Conservation (phyloP, 1,140 invertebrate species). For the Phocides pigmalion region DNA sequence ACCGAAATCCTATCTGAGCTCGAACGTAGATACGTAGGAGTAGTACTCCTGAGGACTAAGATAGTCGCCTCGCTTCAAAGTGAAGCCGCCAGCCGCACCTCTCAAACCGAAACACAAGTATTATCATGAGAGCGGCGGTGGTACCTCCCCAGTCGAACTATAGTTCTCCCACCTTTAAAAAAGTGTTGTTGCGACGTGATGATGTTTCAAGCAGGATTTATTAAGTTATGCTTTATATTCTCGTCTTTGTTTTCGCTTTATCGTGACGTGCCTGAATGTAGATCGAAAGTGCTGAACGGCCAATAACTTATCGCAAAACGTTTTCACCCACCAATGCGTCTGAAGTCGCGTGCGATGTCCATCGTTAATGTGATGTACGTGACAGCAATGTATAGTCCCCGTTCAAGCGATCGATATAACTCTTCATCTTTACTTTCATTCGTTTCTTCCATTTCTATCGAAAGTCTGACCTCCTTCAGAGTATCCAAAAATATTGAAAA, state of each 20-base stretch:
- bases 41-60: no score
- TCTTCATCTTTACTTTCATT: background rate
- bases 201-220: no score
- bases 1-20: no score
- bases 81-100: no score
- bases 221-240: background rate
- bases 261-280: background rate
- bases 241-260: background rate
- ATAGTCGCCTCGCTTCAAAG: no score
- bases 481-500: background rate
- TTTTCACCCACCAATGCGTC: background rate
- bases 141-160: no score
- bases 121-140: no score
- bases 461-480: background rate
- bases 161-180: no score
- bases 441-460: background rate
- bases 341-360: background rate
- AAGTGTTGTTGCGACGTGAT: no score
- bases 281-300: constrained; percentile 15
- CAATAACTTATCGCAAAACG: constrained; percentile 17
- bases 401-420: background rate
- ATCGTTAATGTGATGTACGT: background rate
- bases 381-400: background rate
- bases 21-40: no score
- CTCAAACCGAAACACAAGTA: no score